A percentile compares a stretch with the other conserved stretches of the same genome.
Conservation (phyloP, 1,140 invertebrate genomes). For the Hyles vespertilio region DNA sequence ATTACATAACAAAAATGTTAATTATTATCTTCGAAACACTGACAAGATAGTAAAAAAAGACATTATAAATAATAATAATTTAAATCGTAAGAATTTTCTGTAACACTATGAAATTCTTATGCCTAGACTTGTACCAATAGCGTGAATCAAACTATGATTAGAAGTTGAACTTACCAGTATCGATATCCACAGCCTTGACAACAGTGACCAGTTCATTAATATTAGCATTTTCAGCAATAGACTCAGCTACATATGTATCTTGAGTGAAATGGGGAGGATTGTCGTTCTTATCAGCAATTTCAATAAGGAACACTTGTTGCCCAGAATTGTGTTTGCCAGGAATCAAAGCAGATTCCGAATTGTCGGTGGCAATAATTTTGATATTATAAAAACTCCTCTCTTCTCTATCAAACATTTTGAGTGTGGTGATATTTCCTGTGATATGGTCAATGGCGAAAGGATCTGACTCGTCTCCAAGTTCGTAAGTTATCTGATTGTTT, state of each 20-base stretch:
- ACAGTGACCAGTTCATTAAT: slow-evolving; percentile 87
- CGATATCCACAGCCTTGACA: slow-evolving; percentile 87
- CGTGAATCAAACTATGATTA: too few species aligned
- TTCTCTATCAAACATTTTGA: slow-evolving; percentile 88
- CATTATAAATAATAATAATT: too few species aligned
- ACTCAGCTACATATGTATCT: slow-evolving; percentile 83
- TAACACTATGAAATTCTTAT: neutral
- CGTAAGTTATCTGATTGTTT: slow-evolving; percentile 88
- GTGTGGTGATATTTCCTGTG: slow-evolving; percentile 91
- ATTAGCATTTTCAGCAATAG: slow-evolving; percentile 88
- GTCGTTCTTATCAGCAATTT: slow-evolving; percentile 94
- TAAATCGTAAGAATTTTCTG: neutral
- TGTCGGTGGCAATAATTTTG: slow-evolving; percentile 89
- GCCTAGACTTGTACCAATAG: too few species aligned
- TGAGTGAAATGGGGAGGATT: slow-evolving; percentile 89
- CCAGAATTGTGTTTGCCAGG: slow-evolving; percentile 83
- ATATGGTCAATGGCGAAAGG: slow-evolving; percentile 86
- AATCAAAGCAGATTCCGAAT: slow-evolving; percentile 86
- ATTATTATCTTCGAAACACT: neutral
- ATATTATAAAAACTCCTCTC: slow-evolving; percentile 86
- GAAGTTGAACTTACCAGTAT: slow-evolving; percentile 74
- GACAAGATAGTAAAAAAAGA: neutral
- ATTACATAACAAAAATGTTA: slow-evolving; percentile 4
- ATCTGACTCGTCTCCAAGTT: slow-evolving; percentile 81
- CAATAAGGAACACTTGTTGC: slow-evolving; percentile 87